Evolutionary conservation across 2,113 vertebrate species (phyloP), one percentile per base, ranked within the genome.

Genomic region (Crotalus viridis): DNA sequence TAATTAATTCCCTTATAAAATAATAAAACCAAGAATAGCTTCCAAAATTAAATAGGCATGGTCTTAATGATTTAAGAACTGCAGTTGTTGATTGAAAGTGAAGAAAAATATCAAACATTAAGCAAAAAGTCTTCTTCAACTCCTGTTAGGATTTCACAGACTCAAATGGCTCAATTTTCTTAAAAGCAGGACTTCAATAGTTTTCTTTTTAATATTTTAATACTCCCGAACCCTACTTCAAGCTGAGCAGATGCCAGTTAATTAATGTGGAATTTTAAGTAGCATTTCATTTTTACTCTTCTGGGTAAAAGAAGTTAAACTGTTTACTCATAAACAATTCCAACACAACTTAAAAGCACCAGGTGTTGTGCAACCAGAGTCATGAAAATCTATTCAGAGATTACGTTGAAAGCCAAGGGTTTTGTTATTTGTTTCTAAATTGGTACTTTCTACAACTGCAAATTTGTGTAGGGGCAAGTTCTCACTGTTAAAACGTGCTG

Each of bases 121-220:
- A 81, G 13, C 33, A 7, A 81, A 81, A 43, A 43, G 74, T 21
- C 74, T 81, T 9, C 74, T 81, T 9, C 74, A 21, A 43, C 74
- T 81, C n/a, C 33, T 43, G 33, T 81, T 51, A 90, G 54, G 22
- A 85, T 61, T 92, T 94, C 39, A 57, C 28, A 69, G 52, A 90
- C 46, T 7, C 56, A 95, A 94, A 56, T 88, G 22, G 43, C 51
- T 93, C 87, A 94, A 94, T 26, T 90, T 56, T 56, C 90, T 91
- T 52, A 33, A 19, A 93, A 89, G 26, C 1, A n/a, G 0, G 21
- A 54, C 55, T 81, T 88, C 26, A 52, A 74, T 61, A 93, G 87
- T 93, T 89, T 5, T 90, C 46, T 21, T 89, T 93, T n/a, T 56
- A 5, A 91, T 56, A 56, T 28, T 74, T 93, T 19, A 22, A 13